A percentile compares a stretch with the other conserved stretches of the same genome.
These are phyloP conservation scores for Spheniscus humboldti DNA, from an alignment of 2,797 vertebrate species.

Conservation along the genomic window DNA sequence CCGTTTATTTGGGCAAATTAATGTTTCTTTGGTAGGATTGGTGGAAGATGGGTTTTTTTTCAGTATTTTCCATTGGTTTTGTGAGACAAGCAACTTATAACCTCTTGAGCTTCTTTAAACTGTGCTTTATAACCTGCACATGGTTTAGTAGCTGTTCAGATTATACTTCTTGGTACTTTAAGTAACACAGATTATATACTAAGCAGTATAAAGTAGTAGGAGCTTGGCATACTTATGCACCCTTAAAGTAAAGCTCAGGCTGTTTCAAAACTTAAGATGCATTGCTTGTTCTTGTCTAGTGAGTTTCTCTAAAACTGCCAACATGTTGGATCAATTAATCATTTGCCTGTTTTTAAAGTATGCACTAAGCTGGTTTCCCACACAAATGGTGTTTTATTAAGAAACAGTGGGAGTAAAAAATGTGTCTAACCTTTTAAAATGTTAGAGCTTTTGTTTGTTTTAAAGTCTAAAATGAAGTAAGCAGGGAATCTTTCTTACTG, in stretches of 20 bases:
- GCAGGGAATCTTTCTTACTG: neutral
- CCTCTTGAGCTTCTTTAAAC: neutral
- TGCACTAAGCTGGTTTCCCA: slow-evolving; percentile 47
- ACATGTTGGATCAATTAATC: slow-evolving; percentile 62
- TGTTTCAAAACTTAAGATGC: neutral
- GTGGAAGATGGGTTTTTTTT: neutral
- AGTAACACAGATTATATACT: neutral
- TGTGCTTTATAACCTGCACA: neutral
- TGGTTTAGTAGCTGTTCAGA: slow-evolving; percentile 1
- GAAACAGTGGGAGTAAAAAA: slow-evolving; percentile 32
- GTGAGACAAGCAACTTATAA: neutral
- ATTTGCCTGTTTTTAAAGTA: slow-evolving; percentile 32
- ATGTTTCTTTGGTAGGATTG: neutral
- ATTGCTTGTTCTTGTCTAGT: slow-evolving; percentile 8
- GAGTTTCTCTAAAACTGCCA: slow-evolving; percentile 4
- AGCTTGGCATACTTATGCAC: neutral
- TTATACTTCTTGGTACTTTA: neutral
- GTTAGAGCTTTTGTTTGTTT: slow-evolving; percentile 25
- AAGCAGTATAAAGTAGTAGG: neutral
- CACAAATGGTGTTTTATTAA: slow-evolving; percentile 50
- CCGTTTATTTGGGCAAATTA: neutral
- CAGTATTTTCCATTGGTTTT: neutral
- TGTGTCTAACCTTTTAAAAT: slow-evolving; percentile 38
- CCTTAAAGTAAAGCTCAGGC: neutral
- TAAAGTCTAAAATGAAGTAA: neutral